Percentiles rank a stretch among this genome's conserved stretches.
Evolutionary conservation across 2,888 invertebrate genomes (phyloP).

Genomic region (Ectropis crepuscularia): DNA sequence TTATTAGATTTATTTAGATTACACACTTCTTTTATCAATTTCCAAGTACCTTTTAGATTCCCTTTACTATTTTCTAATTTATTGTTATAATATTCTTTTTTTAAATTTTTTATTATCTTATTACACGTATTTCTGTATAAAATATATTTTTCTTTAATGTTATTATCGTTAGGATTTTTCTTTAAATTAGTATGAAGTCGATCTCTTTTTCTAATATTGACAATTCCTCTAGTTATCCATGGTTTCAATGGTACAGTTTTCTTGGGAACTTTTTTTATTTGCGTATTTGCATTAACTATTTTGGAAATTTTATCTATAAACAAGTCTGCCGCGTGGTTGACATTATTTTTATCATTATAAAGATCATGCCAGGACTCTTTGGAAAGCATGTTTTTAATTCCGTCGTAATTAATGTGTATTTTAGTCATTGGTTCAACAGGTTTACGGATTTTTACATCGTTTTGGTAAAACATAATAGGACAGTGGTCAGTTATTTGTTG

Average conservation of each 20-base stretch:
- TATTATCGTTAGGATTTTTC: background rate
- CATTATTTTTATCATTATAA: background rate
- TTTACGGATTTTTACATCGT: background rate
- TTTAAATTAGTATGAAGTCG: background rate
- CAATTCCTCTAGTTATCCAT: slow-evolving; percentile 4
- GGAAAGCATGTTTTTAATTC: background rate
- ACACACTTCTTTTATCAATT: slow-evolving; percentile 1
- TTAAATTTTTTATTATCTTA: background rate
- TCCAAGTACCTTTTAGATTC: background rate
- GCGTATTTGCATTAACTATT: background rate
- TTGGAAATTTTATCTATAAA: background rate
- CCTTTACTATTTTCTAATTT: background rate
- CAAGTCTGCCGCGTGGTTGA: background rate
- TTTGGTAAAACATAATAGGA: background rate
- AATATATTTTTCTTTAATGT: background rate
- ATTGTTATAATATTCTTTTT: background rate
- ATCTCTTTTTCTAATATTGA: slow-evolving; percentile 5
- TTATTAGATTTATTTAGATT: background rate
- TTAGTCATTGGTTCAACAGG: background rate
- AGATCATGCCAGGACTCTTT: background rate
- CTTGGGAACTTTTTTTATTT: background rate
- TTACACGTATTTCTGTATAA: slow-evolving; percentile 1
- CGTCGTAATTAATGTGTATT: background rate
- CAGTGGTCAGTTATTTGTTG: background rate
- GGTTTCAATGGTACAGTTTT: slow-evolving; percentile 2